Evolutionary conservation across 2,113 vertebrate genomes (phyloP), one percentile per base, ranked within the genome.

Genomic region (Symphodus melops): DNA sequence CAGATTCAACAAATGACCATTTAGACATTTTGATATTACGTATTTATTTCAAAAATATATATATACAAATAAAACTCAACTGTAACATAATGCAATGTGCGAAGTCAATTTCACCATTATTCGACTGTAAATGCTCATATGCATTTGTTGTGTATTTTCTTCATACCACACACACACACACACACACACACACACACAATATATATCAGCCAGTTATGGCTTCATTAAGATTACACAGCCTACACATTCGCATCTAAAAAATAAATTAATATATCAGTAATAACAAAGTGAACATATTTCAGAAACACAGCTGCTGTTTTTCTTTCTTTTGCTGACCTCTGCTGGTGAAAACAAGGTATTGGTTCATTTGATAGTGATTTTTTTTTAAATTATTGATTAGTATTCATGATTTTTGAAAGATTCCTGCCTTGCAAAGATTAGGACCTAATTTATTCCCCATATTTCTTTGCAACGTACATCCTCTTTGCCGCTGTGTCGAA

Each of bases 121-220:
- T 59, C 2, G 13, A 25, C 25, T 25, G 25, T 25, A 39, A 52
- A 25, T 37, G 3, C 28, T 33, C 28, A 33, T 33, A 5, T 33
- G 28, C 28, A 33, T 5, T 25, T 25, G 25, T 4, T 25, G 25
- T 33, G 5, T 33, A 33, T 33, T 33, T 33, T 33, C 28, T 33
- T 33, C 28, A 33, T 33, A 33, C 5, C 25, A 25, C 25, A 33
- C 28, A 33, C 28, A 33, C 12, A 33, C 48, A 5, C 37, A 59
- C 14, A 55, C 19, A 37, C 1, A 54, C 55, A 68, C 14, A 41
- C 1, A 8, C 19, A 9, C 10, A 37, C 13, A 21, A 11, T 17
- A 41, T 37, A 58, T 28, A 66, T 88, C 79, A 67, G 75, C 84
- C 77, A 46, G 1, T 21, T 8, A 49, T 37, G 66, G 81, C 75